Conservation (phyloP, 2,888 invertebrate species). For the Acleris emargana region DNA sequence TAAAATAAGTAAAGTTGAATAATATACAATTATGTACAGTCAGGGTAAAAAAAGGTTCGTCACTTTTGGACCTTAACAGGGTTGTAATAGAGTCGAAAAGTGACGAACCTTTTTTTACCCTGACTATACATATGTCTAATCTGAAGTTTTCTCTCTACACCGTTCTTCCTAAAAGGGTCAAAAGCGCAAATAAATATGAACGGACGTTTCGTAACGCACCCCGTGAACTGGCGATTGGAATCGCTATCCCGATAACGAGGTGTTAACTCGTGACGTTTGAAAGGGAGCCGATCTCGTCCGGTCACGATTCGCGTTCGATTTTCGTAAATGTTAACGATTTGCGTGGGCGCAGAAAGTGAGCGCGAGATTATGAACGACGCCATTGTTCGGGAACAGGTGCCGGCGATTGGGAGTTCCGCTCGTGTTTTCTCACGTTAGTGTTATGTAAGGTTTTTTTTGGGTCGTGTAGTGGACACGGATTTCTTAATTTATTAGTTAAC, state of each 20-base stretch:
- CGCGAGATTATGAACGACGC: constrained; percentile 46
- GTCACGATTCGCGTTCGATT: constrained; percentile 74
- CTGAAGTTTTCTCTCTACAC: neutral
- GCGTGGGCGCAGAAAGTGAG: constrained; percentile 67
- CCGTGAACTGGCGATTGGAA: constrained; percentile 21
- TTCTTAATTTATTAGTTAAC: neutral
- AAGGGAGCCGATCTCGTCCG: constrained; percentile 64
- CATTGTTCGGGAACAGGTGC: constrained; percentile 73
- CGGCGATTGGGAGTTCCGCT: constrained; percentile 51
- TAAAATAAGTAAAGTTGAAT: too few relatives aligned
- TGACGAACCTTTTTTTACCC: too few relatives aligned
- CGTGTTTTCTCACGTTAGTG: constrained; percentile 51
- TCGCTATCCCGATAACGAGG: constrained; percentile 34
- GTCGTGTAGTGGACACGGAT: constrained; percentile 9
- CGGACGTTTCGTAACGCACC: constrained; percentile 21
- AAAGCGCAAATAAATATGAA: neutral
- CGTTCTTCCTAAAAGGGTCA: neutral
- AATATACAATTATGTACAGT: too few relatives aligned
- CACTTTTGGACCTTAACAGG: too few relatives aligned
- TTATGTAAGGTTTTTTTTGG: constrained; percentile 26
- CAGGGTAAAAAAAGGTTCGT: too few relatives aligned
- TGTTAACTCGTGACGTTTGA: constrained; percentile 65
- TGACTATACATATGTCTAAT: too few relatives aligned
- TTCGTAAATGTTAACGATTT: constrained; percentile 73
- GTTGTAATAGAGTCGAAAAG: too few relatives aligned